phyloP scores from a whole-genome alignment of 2,113 vertebrate genomes.

The Clupea harengus region DNA sequence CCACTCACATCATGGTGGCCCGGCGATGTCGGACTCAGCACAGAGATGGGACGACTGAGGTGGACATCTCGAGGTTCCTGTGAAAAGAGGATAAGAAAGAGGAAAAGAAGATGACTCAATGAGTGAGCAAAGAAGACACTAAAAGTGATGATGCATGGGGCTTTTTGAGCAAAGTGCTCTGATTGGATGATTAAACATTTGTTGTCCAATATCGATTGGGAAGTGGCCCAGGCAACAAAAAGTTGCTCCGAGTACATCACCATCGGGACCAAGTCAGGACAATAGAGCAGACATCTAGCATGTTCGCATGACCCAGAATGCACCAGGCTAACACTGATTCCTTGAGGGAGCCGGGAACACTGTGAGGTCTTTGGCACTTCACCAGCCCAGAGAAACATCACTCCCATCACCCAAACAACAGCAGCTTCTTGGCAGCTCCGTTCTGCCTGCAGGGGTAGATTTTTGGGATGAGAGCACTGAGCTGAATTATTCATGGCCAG shows the following conservation, averaged over 20 bases:
- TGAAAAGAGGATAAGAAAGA: constrained; percentile 43
- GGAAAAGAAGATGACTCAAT: not conserved
- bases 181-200: not conserved
- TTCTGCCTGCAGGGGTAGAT: too few relatives aligned
- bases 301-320: too few relatives aligned
- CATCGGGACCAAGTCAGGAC: not conserved
- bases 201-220: too few relatives aligned
- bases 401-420: too few relatives aligned
- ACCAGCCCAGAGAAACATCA: not conserved
- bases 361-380: not conserved
- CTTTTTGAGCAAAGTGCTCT: not conserved
- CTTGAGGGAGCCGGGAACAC: not conserved
- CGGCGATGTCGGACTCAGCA: constrained; percentile 68
- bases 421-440: too few relatives aligned
- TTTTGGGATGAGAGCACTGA: not conserved
- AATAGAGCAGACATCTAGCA: not conserved
- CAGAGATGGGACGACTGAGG: constrained; percentile 56
- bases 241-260: too few relatives aligned
- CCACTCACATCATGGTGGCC: constrained; percentile 85
- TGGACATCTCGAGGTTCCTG: constrained; percentile 79
- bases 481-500: not conserved
- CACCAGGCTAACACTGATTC: not conserved
- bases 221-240: too few relatives aligned
- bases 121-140: not conserved
- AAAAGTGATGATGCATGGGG: not conserved